These are phyloP conservation scores for Gymnothorax reevesii DNA, from an alignment of 2,797 vertebrate genomes.

Conservation along the genomic window DNA sequence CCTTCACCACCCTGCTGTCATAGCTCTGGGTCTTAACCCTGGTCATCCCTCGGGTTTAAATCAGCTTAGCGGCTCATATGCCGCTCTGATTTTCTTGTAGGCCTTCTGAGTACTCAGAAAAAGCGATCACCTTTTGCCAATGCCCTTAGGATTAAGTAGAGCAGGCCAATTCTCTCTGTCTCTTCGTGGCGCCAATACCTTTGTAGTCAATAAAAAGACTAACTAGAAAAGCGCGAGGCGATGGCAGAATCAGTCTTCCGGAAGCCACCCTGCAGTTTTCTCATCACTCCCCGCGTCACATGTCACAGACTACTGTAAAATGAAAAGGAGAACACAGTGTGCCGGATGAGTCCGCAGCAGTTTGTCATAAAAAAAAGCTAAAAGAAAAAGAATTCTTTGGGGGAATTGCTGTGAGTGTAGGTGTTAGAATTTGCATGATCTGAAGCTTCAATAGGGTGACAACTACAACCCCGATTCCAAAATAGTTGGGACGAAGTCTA, in stretches of 20 bases:
- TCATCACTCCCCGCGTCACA: conserved; percentile 92
- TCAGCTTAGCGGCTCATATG: conserved; percentile 92
- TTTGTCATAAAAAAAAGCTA: conserved; percentile 82
- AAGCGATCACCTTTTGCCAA: conserved; percentile 95
- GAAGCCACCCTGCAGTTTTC: conserved; percentile 98
- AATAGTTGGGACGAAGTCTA: too few relatives aligned
- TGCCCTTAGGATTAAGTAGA: conserved; percentile 96
- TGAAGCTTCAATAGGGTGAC: conserved; percentile 28
- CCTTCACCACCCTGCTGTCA: conserved; percentile 70
- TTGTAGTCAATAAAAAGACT: conserved; percentile 99
- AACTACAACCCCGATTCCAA: too few relatives aligned
- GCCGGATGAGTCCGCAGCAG: conserved; percentile 83
- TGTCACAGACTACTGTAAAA: conserved; percentile 93
- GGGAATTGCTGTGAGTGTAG: conserved; percentile 77
- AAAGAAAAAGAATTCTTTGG: conserved; percentile 75
- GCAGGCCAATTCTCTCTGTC: conserved; percentile 81
- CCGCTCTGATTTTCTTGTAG: conserved; percentile 94
- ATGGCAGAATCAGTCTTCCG: conserved; percentile 99
- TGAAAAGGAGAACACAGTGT: conserved; percentile 90
- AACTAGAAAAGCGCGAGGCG: conserved; percentile 97
- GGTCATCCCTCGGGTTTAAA: conserved; percentile 92
- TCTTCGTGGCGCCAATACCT: conserved; percentile 85
- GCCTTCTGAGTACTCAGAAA: conserved; percentile 88
- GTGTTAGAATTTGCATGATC: conserved; percentile 69
- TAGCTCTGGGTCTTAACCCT: conserved; percentile 86